A percentile compares a stretch with the other conserved stretches of the same genome.
Conservation (phyloP, 2,113 vertebrate genomes). For the Anhinga anhinga region DNA sequence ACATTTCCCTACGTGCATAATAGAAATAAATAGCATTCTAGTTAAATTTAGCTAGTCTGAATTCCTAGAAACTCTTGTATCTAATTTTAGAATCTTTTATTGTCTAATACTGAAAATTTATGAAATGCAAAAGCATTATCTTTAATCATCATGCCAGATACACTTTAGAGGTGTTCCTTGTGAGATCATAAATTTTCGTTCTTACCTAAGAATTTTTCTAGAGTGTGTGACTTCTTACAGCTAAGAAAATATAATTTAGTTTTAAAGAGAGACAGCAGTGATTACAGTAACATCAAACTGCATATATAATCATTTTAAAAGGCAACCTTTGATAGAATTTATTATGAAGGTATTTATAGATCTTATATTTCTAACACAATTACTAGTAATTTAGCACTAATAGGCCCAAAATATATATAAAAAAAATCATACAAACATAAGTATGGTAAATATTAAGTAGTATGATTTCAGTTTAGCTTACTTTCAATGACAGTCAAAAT, state of each 20-base stretch:
- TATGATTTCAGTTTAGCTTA: neutral
- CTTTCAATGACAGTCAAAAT: neutral
- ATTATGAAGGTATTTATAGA: neutral
- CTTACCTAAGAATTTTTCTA: neutral
- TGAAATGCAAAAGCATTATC: neutral
- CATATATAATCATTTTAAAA: neutral
- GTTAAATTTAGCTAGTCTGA: neutral
- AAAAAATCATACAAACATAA: neutral
- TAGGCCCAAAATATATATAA: neutral
- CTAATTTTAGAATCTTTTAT: conserved; percentile 10
- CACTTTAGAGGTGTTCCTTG: neutral
- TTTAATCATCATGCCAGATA: neutral
- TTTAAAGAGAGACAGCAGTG: neutral
- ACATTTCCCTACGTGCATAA: neutral
- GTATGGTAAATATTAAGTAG: neutral
- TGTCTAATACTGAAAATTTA: neutral
- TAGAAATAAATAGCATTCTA: neutral
- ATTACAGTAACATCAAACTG: neutral
- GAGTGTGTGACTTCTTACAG: neutral
- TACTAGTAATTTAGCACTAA: neutral
- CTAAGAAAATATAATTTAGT: neutral
- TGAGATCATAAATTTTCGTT: neutral
- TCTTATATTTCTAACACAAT: neutral
- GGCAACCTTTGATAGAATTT: neutral
- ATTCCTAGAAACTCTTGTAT: conserved; percentile 3